Percentiles rank a stretch among this genome's conserved stretches.
Conservation (phyloP, 2,113 vertebrate species). For the Blennius ocellaris region DNA sequence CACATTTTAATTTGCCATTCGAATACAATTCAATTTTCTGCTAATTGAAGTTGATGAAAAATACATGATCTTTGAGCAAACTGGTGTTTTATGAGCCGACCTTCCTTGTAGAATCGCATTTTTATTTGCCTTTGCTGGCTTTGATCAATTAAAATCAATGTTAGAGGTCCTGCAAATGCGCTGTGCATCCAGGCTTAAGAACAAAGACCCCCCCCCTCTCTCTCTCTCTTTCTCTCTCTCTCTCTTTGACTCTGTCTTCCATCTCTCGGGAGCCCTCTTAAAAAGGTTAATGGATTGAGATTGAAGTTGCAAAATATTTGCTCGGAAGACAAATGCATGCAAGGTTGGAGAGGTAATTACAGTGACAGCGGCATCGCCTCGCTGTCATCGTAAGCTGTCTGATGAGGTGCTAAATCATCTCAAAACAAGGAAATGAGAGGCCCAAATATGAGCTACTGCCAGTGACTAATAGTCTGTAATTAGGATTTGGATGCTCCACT, state of each 20-base stretch:
- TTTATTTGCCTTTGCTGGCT: conserved; percentile 28
- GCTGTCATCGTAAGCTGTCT: conserved; percentile 35
- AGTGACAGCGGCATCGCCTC: conserved; percentile 31
- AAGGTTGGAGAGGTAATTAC: conserved; percentile 48
- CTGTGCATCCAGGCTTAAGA: conserved; percentile 26
- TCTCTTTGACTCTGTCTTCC: not conserved
- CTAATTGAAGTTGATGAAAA: too few relatives aligned
- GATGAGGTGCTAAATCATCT: conserved; percentile 46
- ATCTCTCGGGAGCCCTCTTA: conserved; percentile 33
- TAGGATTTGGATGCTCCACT: conserved; percentile 40
- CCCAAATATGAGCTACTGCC: conserved; percentile 34
- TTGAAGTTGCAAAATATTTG: conserved; percentile 52
- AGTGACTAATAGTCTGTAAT: conserved; percentile 50
- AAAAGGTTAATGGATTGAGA: conserved; percentile 67
- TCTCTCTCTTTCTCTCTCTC: conserved; percentile 15
- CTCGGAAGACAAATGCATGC: conserved; percentile 38
- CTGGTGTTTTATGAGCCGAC: conserved; percentile 31
- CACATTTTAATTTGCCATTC: too few relatives aligned
- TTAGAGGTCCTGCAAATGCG: conserved; percentile 15
- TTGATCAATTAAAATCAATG: conserved; percentile 62
- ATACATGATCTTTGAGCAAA: not conserved
- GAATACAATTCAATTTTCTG: too few relatives aligned
- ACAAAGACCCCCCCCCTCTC: conserved; percentile 29
- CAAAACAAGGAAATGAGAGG: conserved; percentile 35
- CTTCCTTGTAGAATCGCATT: conserved; percentile 13